Conservation (phyloP, 2,113 vertebrate genomes). For the Oophaga pumilio region DNA sequence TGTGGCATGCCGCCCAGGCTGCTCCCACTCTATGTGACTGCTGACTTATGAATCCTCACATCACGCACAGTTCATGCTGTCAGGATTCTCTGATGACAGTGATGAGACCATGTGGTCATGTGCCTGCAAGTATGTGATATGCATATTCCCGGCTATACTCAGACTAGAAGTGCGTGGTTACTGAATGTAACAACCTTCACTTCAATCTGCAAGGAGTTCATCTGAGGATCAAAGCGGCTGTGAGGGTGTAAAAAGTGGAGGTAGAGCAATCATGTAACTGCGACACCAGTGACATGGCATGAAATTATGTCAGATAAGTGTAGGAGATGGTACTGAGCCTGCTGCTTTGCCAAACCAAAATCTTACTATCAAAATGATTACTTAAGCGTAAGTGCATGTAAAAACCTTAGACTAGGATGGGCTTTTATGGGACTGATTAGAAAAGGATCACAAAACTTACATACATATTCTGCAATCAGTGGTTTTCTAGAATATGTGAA, state of each 20-base stretch:
- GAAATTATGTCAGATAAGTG: background rate
- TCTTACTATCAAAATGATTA: too few relatives aligned
- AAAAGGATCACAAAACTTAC: background rate
- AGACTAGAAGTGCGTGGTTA: too few relatives aligned
- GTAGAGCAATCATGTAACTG: background rate
- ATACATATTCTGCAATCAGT: background rate
- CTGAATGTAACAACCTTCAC: slow-evolving; percentile 2
- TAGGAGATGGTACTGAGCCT: background rate
- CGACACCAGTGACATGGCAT: background rate
- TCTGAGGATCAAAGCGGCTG: background rate
- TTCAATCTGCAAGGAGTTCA: background rate
- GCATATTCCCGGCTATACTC: too few relatives aligned
- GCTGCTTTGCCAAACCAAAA: background rate
- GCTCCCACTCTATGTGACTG: too few relatives aligned
- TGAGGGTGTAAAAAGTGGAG: background rate
- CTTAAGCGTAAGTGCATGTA: too few relatives aligned
- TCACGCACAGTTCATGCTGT: too few relatives aligned
- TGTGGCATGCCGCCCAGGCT: too few relatives aligned
- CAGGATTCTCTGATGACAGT: too few relatives aligned
- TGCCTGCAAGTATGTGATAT: too few relatives aligned
- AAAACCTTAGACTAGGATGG: background rate
- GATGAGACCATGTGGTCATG: too few relatives aligned
- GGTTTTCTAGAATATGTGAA: background rate
- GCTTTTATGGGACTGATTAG: background rate
- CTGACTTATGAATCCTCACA: too few relatives aligned